phyloP scores from a whole-genome alignment of 1,140 invertebrate species.

The Anoplophora glabripennis region DNA sequence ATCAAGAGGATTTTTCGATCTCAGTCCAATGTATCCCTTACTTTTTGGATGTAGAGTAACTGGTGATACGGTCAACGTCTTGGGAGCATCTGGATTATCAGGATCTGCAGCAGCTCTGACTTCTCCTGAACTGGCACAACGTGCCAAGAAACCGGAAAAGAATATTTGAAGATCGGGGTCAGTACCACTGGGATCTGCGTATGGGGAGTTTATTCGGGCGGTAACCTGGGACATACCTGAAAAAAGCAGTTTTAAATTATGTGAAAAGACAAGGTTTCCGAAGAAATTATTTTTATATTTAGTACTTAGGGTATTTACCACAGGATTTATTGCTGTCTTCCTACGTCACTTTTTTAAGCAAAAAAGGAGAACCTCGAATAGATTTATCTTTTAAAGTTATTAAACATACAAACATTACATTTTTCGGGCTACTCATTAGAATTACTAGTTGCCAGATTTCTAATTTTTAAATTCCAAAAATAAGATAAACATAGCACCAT shows the following conservation, averaged over 20 bases:
- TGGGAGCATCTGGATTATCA: slow-evolving; percentile 47
- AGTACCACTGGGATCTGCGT: slow-evolving; percentile 52
- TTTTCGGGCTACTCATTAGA: too few species aligned
- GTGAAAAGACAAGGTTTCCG: background rate
- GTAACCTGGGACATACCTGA: slow-evolving; percentile 54
- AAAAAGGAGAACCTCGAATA: too few species aligned
- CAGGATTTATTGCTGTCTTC: too few species aligned
- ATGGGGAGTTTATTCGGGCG: slow-evolving; percentile 59
- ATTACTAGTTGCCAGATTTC: too few species aligned
- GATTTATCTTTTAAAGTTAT: too few species aligned
- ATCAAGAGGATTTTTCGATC: slow-evolving; percentile 71
- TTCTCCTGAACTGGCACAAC: slow-evolving; percentile 57
- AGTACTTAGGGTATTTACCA: too few species aligned
- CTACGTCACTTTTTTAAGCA: too few species aligned
- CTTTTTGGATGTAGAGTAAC: slow-evolving; percentile 77
- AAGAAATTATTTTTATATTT: too few species aligned
- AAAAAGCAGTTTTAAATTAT: slow-evolving; percentile 24
- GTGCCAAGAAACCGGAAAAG: slow-evolving; percentile 64
- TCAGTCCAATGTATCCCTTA: slow-evolving; percentile 59
- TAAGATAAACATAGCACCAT: too few species aligned
- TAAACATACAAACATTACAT: too few species aligned
- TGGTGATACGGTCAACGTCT: slow-evolving; percentile 62
- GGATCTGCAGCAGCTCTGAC: slow-evolving; percentile 49
- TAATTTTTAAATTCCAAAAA: too few species aligned
- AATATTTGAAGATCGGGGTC: slow-evolving; percentile 67